These are phyloP conservation scores for Archilochus colubris DNA, from an alignment of 2,113 vertebrate species.

Conservation along the genomic window DNA sequence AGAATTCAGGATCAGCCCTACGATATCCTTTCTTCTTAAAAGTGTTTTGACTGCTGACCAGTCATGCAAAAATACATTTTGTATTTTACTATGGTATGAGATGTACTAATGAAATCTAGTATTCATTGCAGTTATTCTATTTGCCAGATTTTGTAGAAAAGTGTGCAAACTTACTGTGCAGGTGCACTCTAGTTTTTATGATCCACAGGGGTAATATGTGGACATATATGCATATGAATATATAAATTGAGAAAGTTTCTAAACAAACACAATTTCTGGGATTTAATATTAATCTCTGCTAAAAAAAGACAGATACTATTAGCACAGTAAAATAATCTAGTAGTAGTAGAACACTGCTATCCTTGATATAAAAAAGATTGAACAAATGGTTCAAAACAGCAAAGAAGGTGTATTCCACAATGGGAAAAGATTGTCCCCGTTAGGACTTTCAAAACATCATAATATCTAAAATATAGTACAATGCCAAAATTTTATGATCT, in stretches of 20 bases:
- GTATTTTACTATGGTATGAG: neutral
- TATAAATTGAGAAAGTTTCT: neutral
- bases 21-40: neutral
- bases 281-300: neutral
- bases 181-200: neutral
- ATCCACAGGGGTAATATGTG: neutral
- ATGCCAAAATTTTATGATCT: neutral
- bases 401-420: neutral
- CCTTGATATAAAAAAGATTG: neutral
- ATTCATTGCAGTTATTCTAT: neutral
- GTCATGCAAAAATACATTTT: neutral
- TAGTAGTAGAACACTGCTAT: neutral
- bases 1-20: too few relatives aligned
- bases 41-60: neutral
- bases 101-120: neutral
- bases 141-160: neutral
- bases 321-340: neutral
- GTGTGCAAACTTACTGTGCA: neutral
- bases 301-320: neutral
- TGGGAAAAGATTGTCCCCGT: neutral
- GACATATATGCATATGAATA: too few relatives aligned
- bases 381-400: neutral
- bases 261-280: neutral
- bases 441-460: neutral
- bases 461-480: neutral